Evolutionary conservation across 2,113 vertebrate species (phyloP).

Genomic region (Eolophus roseicapilla): DNA sequence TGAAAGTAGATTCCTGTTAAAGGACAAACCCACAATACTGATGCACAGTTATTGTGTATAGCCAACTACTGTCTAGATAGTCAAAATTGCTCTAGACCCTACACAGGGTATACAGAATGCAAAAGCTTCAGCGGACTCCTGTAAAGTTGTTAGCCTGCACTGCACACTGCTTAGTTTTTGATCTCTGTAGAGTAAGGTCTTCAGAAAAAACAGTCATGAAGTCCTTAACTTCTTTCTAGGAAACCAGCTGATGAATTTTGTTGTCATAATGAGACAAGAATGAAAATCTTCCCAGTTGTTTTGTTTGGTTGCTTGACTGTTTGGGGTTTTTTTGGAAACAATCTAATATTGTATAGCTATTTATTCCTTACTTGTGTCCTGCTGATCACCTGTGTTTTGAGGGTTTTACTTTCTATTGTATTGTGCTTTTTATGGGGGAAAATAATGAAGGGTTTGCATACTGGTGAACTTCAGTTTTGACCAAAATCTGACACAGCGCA

Average conservation of each 20-base stretch:
- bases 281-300: neutral
- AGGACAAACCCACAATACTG: neutral
- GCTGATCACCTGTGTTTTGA: neutral
- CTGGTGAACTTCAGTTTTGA: neutral
- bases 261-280: neutral
- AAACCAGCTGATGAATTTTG: neutral
- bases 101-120: neutral
- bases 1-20: neutral
- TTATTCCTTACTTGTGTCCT: neutral
- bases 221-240: neutral
- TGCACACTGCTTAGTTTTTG: neutral
- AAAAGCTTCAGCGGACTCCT: neutral
- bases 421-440: neutral
- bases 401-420: neutral
- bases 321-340: neutral
- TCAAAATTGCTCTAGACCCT: neutral
- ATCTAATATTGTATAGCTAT: neutral
- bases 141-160: neutral
- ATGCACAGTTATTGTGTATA: neutral
- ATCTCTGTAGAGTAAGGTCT: neutral
- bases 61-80: neutral
- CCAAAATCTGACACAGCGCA: neutral
- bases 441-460: neutral
- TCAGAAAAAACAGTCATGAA: neutral
- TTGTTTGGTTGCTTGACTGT: neutral